These are phyloP conservation scores for Gracilinanus agilis DNA, from an alignment of 2,113 vertebrate genomes.

Conservation along the genomic window DNA sequence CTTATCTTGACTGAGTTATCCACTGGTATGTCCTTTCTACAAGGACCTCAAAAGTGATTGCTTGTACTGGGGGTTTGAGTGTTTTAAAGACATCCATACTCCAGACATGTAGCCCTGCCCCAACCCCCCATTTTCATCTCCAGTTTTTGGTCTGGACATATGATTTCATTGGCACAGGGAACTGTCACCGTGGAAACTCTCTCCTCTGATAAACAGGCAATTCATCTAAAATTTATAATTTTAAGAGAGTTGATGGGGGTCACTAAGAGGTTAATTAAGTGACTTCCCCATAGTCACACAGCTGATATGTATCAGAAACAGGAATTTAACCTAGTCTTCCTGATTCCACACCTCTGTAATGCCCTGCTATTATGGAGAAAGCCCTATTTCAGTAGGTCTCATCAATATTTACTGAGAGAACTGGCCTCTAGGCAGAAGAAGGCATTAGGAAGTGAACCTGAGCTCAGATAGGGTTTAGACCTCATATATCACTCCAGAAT, in stretches of 20 bases:
- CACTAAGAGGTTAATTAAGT: neutral
- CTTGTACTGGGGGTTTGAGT: constrained; percentile 10
- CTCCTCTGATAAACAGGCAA: neutral
- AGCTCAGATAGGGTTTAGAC: neutral
- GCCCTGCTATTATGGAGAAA: constrained; percentile 19
- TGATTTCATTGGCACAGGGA: neutral
- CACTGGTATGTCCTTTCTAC: constrained; percentile 7
- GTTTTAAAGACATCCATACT: neutral
- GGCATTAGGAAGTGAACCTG: constrained; percentile 15
- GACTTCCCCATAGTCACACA: neutral
- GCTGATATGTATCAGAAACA: neutral
- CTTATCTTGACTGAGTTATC: neutral
- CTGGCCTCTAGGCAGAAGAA: constrained; percentile 23
- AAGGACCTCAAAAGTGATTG: neutral
- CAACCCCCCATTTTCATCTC: neutral
- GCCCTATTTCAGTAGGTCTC: constrained; percentile 35
- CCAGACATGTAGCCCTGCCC: neutral
- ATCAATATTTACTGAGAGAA: neutral
- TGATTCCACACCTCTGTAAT: neutral
- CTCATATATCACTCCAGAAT: neutral
- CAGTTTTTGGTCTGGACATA: neutral
- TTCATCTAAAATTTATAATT: neutral
- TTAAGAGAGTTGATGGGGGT: neutral
- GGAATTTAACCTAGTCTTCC: neutral
- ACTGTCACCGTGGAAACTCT: neutral